A percentile compares a stretch with the other conserved stretches of the same genome.
Conservation (phyloP, 2,113 vertebrate genomes). For the Scortum barcoo region DNA sequence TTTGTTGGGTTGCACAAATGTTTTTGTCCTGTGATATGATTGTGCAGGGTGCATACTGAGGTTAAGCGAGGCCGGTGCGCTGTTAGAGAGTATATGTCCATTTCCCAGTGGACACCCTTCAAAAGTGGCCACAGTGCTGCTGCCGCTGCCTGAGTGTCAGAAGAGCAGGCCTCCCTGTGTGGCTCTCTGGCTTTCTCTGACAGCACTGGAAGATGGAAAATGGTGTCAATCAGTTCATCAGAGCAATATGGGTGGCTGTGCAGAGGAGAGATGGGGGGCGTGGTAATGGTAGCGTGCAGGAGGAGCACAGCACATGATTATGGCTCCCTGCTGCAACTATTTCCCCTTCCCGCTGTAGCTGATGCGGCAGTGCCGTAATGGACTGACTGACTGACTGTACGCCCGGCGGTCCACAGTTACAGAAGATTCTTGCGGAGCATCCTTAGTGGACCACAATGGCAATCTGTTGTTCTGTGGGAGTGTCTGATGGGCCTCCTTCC, state of each 20-base stretch:
- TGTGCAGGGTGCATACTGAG: neutral
- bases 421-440: conserved; percentile 7
- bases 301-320: conserved; percentile 66
- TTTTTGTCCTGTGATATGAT: neutral
- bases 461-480: neutral
- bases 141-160: conserved; percentile 40
- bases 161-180: conserved; percentile 58
- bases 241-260: conserved; percentile 78
- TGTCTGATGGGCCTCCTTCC: conserved; percentile 18
- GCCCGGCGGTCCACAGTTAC: conserved; percentile 5
- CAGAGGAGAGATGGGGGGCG: conserved; percentile 65
- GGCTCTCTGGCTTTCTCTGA: conserved; percentile 64
- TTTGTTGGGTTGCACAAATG: neutral
- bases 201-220: conserved; percentile 82
- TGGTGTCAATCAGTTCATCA: conserved; percentile 86
- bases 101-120: conserved; percentile 60
- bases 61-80: conserved; percentile 26
- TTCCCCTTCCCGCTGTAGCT: conserved; percentile 44
- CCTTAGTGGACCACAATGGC: conserved; percentile 20
- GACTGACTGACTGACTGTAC: conserved; percentile 53
- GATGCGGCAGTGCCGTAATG: conserved; percentile 67
- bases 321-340: conserved; percentile 65
- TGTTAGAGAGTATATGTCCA: conserved; percentile 6
- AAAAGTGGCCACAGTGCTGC: conserved; percentile 67
- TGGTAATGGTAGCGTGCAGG: conserved; percentile 63